Evolutionary conservation across 2,888 invertebrate species (phyloP).

Genomic region (Megamerina dolium): DNA sequence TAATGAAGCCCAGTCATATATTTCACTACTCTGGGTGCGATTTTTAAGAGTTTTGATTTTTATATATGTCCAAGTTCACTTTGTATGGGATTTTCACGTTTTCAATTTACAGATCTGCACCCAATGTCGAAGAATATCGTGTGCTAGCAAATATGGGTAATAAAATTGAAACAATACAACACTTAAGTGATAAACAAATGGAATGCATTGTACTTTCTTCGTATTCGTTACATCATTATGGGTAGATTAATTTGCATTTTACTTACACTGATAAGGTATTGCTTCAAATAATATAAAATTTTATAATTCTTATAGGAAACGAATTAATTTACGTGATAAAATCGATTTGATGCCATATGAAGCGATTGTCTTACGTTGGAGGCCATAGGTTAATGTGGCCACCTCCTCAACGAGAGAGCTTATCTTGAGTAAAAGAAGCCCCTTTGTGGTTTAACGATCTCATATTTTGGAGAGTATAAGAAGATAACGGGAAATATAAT

Average conservation of each 20-base stretch:
- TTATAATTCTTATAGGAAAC: slow-evolving; percentile 25
- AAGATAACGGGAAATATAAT: no score
- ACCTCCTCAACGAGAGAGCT: no score
- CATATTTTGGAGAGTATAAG: no score
- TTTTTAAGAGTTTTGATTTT: no score
- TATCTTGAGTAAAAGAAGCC: no score
- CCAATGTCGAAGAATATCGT: slow-evolving; percentile 33
- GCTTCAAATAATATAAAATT: background rate
- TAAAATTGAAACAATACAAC: slow-evolving; percentile 26
- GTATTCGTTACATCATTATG: slow-evolving; percentile 29
- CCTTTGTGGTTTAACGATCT: no score
- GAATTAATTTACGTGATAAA: slow-evolving; percentile 23
- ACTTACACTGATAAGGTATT: background rate
- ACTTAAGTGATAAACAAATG: slow-evolving; percentile 27
- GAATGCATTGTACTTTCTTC: slow-evolving; percentile 34
- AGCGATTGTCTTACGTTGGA: slow-evolving; percentile 35
- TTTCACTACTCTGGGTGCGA: no score
- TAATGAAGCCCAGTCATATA: no score
- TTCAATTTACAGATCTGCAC: slow-evolving; percentile 34
- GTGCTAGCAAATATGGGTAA: slow-evolving; percentile 39
- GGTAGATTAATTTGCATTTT: slow-evolving; percentile 27
- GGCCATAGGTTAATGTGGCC: slow-evolving; percentile 11
- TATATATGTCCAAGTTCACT: no score
- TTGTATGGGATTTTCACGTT: no score
- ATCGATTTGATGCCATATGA: slow-evolving; percentile 37